These are phyloP conservation scores for Brenthis hecate DNA, from an alignment of 2,888 invertebrate species.

Conservation along the genomic window DNA sequence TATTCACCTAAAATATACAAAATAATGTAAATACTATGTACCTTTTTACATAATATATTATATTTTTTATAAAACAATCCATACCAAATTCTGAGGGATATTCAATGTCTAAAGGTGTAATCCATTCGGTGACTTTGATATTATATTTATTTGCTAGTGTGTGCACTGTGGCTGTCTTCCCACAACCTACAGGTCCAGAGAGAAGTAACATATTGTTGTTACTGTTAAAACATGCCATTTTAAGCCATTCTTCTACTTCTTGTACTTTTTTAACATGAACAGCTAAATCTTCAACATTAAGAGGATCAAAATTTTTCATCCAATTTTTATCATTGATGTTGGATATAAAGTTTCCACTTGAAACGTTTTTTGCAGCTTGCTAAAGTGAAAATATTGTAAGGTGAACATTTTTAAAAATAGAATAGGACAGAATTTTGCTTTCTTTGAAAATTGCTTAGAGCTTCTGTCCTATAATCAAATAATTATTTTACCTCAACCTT, in stretches of 20 bases:
- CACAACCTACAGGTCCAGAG: slow-evolving; percentile 92
- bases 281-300: slow-evolving; percentile 84
- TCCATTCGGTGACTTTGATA: slow-evolving; percentile 89
- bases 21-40: background rate
- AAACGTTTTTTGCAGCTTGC: background rate
- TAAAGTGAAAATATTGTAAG: slow-evolving; percentile 17
- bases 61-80: background rate
- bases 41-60: background rate
- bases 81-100: slow-evolving; percentile 79
- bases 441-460: too few relatives aligned
- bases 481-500: slow-evolving; percentile 35
- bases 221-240: slow-evolving; percentile 53
- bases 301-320: slow-evolving; percentile 84
- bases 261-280: slow-evolving; percentile 88
- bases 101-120: slow-evolving; percentile 88
- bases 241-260: slow-evolving; percentile 88
- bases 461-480: background rate
- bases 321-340: slow-evolving; percentile 69
- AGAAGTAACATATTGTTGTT: slow-evolving; percentile 84
- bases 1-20: slow-evolving; percentile 61
- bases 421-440: too few relatives aligned
- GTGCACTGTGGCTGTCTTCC: slow-evolving; percentile 89
- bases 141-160: slow-evolving; percentile 85
- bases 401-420: too few relatives aligned
- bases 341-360: slow-evolving; percentile 13